Evolutionary conservation across 1,140 invertebrate genomes (phyloP).

Genomic region (Listronotus bonariensis): DNA sequence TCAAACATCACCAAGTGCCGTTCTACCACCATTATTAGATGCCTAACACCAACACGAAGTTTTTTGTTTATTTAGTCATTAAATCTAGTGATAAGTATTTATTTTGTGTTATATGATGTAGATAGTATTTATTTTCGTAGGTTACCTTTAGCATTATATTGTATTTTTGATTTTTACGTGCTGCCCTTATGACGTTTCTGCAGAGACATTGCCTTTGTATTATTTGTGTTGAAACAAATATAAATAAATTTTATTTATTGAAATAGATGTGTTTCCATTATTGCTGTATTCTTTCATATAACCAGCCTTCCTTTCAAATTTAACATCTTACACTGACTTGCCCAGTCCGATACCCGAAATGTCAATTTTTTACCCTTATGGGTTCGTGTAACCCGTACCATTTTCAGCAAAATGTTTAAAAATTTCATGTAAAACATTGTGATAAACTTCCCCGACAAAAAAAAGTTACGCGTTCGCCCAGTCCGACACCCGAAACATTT

Average conservation of each 20-base stretch:
- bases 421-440: no score
- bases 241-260: constrained; percentile 14
- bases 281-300: no score
- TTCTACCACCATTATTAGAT: constrained; percentile 38
- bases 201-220: constrained; percentile 20
- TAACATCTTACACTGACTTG: no score
- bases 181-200: constrained; percentile 22
- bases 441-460: no score
- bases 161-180: constrained; percentile 1
- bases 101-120: neutral
- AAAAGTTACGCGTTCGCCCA: no score
- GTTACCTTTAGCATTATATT: constrained; percentile 1
- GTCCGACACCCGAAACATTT: no score
- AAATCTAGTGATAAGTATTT: constrained; percentile 9
- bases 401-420: no score
- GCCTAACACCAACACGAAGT: neutral
- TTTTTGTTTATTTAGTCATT: constrained; percentile 16
- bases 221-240: constrained; percentile 15
- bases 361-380: no score
- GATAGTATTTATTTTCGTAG: no score
- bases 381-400: no score
- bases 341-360: no score
- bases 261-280: neutral
- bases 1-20: constrained; percentile 37
- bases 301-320: no score